Evolutionary conservation across 1,140 invertebrate genomes (phyloP).

Genomic region (Cryptotermes secundus): DNA sequence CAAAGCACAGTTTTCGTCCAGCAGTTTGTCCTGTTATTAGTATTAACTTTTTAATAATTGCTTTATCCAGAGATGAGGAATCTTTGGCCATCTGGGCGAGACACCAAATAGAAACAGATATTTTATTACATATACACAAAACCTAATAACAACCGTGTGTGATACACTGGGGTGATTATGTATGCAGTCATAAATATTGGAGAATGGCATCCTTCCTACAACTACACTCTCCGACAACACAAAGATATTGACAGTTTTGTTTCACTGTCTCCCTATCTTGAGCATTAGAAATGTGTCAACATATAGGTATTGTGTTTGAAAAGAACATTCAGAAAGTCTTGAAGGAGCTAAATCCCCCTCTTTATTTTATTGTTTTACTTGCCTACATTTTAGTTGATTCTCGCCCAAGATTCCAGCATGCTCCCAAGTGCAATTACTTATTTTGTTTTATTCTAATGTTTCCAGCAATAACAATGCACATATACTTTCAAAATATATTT

Average conservation of each 20-base stretch:
- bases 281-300: slow-evolving; percentile 9
- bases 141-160: background rate
- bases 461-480: slow-evolving; percentile 30
- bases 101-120: background rate
- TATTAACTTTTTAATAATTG: background rate
- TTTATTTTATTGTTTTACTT: background rate
- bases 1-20: slow-evolving; percentile 21
- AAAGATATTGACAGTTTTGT: background rate
- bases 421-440: slow-evolving; percentile 25
- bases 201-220: background rate
- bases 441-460: background rate
- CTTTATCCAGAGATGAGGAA: background rate
- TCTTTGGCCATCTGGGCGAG: background rate
- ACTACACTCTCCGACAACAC: background rate
- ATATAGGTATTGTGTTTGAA: slow-evolving; percentile 14
- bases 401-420: slow-evolving; percentile 12
- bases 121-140: background rate
- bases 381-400: slow-evolving; percentile 28
- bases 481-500: slow-evolving; percentile 30
- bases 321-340: slow-evolving; percentile 24
- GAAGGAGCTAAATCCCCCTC: slow-evolving; percentile 30
- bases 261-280: slow-evolving; percentile 3
- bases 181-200: background rate
- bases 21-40: background rate
- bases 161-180: background rate